Base-by-base conservation (phyloP, 2,113 vertebrate species). In the Arothron firmamentum region DNA sequence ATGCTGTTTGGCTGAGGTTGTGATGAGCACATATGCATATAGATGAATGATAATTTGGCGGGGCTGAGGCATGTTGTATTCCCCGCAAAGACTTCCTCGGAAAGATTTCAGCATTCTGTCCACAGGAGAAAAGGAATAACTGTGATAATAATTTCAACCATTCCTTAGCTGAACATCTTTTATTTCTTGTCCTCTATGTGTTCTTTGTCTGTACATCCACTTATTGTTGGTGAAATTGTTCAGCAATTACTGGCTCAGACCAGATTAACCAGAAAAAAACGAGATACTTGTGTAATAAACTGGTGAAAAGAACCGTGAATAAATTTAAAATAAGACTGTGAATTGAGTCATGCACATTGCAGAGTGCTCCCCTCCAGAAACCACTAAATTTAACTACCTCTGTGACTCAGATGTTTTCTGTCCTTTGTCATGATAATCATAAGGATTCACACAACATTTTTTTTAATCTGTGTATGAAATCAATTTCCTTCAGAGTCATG, bases 61-160 rank as follows among this genome's bases (percentile, higher is more conserved):
- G 31, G 43, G 55, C 78, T 80, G 71, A 75, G 61, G 54, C 43
- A 67, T 18, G 38, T 70, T 72, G 43, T 53, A 51, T 48, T 57
- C 41, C 31, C 56, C 56, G 75, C 63, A 65, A 77, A 31, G 8
- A 12, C 34, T 71, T 72, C 45, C 72, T 68, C 47, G 56, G 56
- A 69, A 56, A 75, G 66, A 80, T 77, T 58, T 70, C 72, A 79
- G 69, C 72, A 67, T 17, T 56, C 51, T 69, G 71, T 83, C 66
- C 19, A 38, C n/a, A 76, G 68, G 74, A 79, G 65, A 63, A 46
- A 72, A 75, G 72, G 54, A 68, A 45, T 67, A 83, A 51, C 82
- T 85, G 71, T 80, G 69, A 56, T 47, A 52, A 62, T 89, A 87
- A 89, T 86, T 87, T 74, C 41, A 84, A 70, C 84, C 83, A 86